Evolutionary conservation across 2,797 vertebrate species (phyloP).

Genomic region (Pseudotriccus pelzelni): DNA sequence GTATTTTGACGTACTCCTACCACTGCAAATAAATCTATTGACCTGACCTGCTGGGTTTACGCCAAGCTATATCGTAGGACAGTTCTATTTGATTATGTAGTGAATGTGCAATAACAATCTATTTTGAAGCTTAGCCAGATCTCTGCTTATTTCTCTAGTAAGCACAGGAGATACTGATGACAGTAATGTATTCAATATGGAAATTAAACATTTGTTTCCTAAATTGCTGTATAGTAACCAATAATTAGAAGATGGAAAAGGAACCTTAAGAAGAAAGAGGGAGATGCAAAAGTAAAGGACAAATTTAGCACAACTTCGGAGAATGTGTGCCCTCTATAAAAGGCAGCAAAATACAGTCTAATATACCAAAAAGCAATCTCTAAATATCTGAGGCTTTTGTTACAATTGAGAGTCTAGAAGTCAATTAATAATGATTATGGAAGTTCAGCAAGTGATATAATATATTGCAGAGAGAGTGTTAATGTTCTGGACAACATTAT

Average conservation of each 20-base stretch:
- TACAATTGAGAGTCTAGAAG: not conserved
- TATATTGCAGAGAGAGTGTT: not conserved
- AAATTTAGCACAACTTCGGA: not conserved
- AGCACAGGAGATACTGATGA: not conserved
- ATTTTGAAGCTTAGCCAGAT: not conserved
- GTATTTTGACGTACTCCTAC: not conserved
- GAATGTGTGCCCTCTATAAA: not conserved
- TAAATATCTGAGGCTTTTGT: not conserved
- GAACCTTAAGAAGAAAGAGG: not conserved
- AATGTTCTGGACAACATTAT: not conserved
- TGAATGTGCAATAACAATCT: not conserved
- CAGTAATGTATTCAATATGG: not conserved
- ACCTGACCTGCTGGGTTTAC: not conserved
- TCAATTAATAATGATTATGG: conserved; percentile 6
- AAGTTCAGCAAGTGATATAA: not conserved
- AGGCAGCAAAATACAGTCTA: not conserved
- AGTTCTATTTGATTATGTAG: not conserved
- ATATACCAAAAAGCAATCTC: not conserved
- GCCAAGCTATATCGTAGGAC: not conserved
- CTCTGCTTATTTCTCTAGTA: not conserved
- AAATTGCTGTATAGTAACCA: not conserved
- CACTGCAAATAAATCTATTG: not conserved
- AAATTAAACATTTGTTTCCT: not conserved
- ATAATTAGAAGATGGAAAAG: not conserved
- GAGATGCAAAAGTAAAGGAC: not conserved